Conservation (phyloP, 2,888 invertebrate species). For the Watsonalla binaria region DNA sequence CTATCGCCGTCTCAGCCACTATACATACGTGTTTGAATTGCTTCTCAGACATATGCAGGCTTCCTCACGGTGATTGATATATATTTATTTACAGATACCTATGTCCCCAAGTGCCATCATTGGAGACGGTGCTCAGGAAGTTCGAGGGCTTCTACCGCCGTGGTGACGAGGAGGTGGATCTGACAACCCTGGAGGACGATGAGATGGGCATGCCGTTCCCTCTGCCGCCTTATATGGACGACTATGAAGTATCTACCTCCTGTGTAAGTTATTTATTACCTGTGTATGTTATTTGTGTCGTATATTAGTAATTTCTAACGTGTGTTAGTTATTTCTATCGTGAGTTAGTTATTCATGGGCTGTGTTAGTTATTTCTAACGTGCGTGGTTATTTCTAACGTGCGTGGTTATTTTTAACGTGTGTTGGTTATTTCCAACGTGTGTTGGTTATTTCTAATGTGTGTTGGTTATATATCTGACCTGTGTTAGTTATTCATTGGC, state of each 20-base stretch:
- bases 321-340: background rate
- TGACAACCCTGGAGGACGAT: constrained; percentile 40
- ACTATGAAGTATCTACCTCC: constrained; percentile 25
- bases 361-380: too few species aligned
- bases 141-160: constrained; percentile 83
- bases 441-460: too few species aligned
- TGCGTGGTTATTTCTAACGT: too few species aligned
- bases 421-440: too few species aligned
- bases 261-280: constrained; percentile 19
- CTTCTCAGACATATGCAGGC: too few species aligned
- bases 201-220: constrained; percentile 52
- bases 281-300: background rate
- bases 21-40: too few species aligned
- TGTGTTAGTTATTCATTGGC: too few species aligned
- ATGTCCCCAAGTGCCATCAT: constrained; percentile 82
- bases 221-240: constrained; percentile 43
- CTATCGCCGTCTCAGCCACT: too few species aligned
- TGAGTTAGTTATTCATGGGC: too few species aligned
- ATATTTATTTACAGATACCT: constrained; percentile 77
- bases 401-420: too few species aligned
- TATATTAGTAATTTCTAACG: background rate
- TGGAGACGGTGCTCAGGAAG: constrained; percentile 84
- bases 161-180: constrained; percentile 28
- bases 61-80: too few species aligned
- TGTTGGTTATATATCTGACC: too few species aligned